These are phyloP conservation scores for Epinotia ramella DNA, from an alignment of 2,888 invertebrate genomes.

Conservation along the genomic window DNA sequence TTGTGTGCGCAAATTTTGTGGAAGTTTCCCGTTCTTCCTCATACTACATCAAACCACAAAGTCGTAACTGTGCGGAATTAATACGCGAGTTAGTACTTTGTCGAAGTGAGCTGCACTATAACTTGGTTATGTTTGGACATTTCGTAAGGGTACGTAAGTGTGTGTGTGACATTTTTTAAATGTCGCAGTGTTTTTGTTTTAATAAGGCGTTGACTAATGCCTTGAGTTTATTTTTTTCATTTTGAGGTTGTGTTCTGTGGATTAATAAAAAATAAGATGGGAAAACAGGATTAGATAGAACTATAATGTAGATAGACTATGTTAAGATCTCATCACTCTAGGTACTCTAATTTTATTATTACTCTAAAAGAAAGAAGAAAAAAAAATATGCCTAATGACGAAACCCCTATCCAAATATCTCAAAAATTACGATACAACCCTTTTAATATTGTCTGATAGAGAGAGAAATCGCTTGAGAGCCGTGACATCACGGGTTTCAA, in stretches of 20 bases:
- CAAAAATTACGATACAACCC: no score
- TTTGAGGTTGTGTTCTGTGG: not conserved
- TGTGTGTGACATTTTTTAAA: conserved; percentile 53
- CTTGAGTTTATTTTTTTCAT: not conserved
- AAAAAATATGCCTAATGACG: no score
- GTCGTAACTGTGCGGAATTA: conserved; percentile 16
- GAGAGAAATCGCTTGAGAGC: no score
- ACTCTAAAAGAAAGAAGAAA: no score
- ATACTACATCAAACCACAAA: conserved; percentile 49
- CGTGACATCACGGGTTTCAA: no score
- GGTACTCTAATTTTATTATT: no score
- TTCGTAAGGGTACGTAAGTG: conserved; percentile 59
- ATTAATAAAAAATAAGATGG: not conserved
- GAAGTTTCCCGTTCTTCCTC: conserved; percentile 80
- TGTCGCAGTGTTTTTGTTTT: conserved; percentile 45
- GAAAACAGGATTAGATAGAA: no score
- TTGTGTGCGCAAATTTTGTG: conserved; percentile 83
- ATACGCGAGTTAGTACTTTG: conserved; percentile 11
- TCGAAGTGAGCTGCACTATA: conserved; percentile 55
- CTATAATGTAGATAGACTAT: no score
- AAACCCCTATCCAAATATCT: no score
- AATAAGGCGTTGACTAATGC: conserved; percentile 25
- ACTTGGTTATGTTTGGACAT: conserved; percentile 60
- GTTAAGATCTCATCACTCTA: no score
- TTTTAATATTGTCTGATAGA: no score